Conservation (phyloP, 2,113 vertebrate genomes). For the Edolisoma coerulescens region DNA sequence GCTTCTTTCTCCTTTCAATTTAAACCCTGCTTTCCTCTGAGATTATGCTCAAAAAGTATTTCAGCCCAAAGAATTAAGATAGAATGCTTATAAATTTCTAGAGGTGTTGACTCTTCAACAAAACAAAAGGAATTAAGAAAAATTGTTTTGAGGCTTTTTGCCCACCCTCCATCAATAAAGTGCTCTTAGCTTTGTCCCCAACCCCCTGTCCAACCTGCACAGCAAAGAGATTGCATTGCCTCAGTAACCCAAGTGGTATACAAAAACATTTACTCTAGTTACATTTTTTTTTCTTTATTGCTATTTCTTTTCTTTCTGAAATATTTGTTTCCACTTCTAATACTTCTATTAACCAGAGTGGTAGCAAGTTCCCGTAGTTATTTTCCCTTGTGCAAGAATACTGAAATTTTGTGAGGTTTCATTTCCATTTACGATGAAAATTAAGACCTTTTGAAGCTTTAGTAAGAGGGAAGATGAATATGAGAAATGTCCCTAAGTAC, state of each 20-base stretch:
- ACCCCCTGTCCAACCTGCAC: neutral
- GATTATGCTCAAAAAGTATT: neutral
- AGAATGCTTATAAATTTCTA: neutral
- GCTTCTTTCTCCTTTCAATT: neutral
- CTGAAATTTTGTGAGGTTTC: neutral
- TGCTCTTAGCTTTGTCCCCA: neutral
- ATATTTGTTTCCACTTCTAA: neutral
- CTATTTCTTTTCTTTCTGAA: neutral
- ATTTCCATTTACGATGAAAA: neutral
- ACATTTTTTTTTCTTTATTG: neutral
- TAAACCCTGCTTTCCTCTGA: conserved; percentile 8
- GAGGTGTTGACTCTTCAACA: neutral
- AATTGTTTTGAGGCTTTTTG: neutral
- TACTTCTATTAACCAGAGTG: neutral
- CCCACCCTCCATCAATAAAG: neutral
- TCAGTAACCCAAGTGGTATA: neutral
- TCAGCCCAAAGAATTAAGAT: neutral
- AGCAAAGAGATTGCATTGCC: neutral
- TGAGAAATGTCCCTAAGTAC: neutral
- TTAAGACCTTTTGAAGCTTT: neutral
- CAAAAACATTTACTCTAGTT: neutral
- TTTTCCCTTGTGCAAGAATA: neutral
- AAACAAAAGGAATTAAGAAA: neutral
- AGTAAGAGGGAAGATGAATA: neutral
- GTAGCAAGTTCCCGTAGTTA: neutral